These are phyloP conservation scores for Mactra quadrangularis DNA, from an alignment of 1,140 invertebrate species.

Conservation along the genomic window DNA sequence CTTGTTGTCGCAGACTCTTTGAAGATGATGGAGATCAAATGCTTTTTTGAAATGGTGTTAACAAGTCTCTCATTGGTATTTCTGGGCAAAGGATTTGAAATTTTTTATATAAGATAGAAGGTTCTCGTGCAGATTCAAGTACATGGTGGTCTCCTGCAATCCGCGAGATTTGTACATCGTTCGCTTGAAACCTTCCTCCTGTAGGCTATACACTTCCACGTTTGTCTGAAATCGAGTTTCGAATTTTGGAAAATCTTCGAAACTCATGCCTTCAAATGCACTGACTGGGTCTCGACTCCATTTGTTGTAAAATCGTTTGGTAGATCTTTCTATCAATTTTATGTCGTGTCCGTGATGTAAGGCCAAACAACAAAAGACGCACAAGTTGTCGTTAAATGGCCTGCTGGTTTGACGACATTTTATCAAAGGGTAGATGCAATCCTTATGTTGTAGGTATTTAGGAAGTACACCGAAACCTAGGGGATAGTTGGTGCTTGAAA, in stretches of 20 bases:
- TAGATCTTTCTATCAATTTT: not conserved
- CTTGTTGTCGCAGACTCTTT: too few species aligned
- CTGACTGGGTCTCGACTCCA: not conserved
- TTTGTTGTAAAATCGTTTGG: not conserved
- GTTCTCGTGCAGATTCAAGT: constrained; percentile 5
- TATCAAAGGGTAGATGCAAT: constrained; percentile 13
- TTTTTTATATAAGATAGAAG: not conserved
- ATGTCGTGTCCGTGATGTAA: constrained; percentile 9
- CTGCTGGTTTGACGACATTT: not conserved
- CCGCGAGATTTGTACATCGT: not conserved
- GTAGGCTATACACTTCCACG: too few species aligned
- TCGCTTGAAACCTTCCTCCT: constrained; percentile 1
- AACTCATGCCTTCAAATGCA: not conserved
- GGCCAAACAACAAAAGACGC: constrained; percentile 4
- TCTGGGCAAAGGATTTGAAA: constrained; percentile 4
- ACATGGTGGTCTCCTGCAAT: too few species aligned
- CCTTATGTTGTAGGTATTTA: constrained; percentile 4
- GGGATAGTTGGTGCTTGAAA: constrained; percentile 16
- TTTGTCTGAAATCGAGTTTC: constrained; percentile 3
- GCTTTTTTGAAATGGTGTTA: not conserved
- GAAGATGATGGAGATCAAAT: not conserved
- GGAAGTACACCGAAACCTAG: constrained; percentile 3
- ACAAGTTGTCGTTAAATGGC: constrained; percentile 2
- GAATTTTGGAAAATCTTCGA: constrained; percentile 23
- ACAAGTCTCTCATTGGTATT: constrained; percentile 30